Base-by-base conservation (phyloP, 1,140 invertebrate species). In the Aphaenogaster ashmeadi region DNA sequence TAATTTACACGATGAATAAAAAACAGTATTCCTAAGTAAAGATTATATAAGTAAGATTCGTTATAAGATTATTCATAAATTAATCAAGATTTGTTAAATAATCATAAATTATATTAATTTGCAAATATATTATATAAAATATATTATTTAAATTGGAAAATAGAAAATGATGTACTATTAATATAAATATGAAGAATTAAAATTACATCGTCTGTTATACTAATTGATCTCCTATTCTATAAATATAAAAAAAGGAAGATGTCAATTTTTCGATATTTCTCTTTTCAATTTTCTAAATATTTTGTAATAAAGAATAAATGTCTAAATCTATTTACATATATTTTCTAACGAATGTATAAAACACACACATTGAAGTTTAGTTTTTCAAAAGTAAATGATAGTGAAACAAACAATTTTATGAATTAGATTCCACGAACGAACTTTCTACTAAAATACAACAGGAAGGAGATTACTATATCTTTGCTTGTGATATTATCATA, bases 361-460 rank as follows among this genome's bases (percentile, higher is more conserved):
- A 69, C 13, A n/a, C n/a, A n/a, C n/a, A n/a, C n/a, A 50, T 69
- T 5, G 2, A 3, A 27, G 6, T 27, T 47, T 27, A 33, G 15
- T 33, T 47, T 50, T 69, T 33, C 5, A 15, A 69, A 66, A n/a
- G 5, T 8, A 64, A 64, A 36, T 38, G 18, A 60, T 33, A 44
- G 41, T 60, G 11, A 38, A 64, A 64, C 18, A 38, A 64, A 27
- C 27, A 27, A 27, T 27, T 27, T 27, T 27, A 69, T 50, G n/a
- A 60, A 15, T 58, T 77, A 18, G 54, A 13, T 54, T 79, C 18
- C n/a, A 21, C 13, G 13, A 27, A 3, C 36, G 13, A 81, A 78
- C 75, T 81, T 81, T 81, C 64, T 71, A 54, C 44, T 54, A 41
- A 71, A 71, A 27, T 81, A 27, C 13, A 71, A 33, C 38, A 33